Conservation (phyloP, 2,797 vertebrate species). For the Intellagama lesueurii region DNA sequence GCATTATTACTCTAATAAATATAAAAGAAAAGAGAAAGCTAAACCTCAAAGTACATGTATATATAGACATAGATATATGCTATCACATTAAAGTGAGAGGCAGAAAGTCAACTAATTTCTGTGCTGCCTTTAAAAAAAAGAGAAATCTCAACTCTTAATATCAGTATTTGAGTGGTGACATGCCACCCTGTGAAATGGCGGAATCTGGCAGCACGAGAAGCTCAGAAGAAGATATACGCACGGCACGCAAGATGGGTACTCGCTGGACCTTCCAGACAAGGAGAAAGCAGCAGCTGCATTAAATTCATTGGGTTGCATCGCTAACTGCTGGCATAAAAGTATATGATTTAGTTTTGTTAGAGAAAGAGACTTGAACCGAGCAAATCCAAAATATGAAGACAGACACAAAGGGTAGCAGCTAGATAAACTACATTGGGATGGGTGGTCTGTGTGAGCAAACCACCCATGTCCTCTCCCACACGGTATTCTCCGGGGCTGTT, state of each 20-base stretch:
- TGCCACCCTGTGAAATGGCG: slow-evolving; percentile 54
- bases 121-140: slow-evolving; percentile 49
- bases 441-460: slow-evolving; percentile 66
- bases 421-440: slow-evolving; percentile 64
- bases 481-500: slow-evolving; percentile 56
- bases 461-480: slow-evolving; percentile 13
- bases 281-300: slow-evolving; percentile 77
- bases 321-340: slow-evolving; percentile 70
- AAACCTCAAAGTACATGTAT: slow-evolving; percentile 72
- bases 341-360: slow-evolving; percentile 57
- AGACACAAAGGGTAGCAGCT: slow-evolving; percentile 71
- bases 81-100: slow-evolving; percentile 82
- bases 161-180: slow-evolving; percentile 65
- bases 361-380: slow-evolving; percentile 68
- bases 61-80: slow-evolving; percentile 59
- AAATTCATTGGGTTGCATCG: slow-evolving; percentile 65
- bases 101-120: slow-evolving; percentile 79
- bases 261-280: slow-evolving; percentile 75
- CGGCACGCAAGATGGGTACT: slow-evolving; percentile 67
- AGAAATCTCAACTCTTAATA: slow-evolving; percentile 72
- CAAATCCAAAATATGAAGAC: slow-evolving; percentile 68
- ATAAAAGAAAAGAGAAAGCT: slow-evolving; percentile 80
- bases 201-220: slow-evolving; percentile 52
- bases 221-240: slow-evolving; percentile 54
- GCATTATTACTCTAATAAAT: slow-evolving; percentile 85